These are phyloP conservation scores for Parauchenoglanis ngamensis DNA, from an alignment of 2,797 vertebrate species.

Conservation along the genomic window DNA sequence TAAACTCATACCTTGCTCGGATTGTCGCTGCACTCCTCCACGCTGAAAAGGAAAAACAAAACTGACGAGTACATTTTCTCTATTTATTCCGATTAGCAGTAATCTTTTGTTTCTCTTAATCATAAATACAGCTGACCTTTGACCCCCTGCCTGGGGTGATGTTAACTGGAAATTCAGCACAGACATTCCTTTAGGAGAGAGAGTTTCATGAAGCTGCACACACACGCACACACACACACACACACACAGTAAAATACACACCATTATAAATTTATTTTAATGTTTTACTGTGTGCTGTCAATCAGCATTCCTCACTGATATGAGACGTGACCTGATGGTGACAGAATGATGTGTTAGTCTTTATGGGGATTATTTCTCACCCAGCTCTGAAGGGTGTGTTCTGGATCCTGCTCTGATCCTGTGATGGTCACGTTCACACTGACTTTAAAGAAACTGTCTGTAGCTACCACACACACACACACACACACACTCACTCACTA, in stretches of 20 bases:
- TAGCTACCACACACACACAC: constrained; percentile 20
- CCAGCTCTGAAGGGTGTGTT: constrained; percentile 64
- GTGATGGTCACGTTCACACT: constrained; percentile 64
- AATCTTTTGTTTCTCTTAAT: background rate
- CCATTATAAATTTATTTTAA: background rate
- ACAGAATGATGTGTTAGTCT: background rate
- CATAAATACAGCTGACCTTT: constrained; percentile 55
- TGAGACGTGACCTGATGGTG: background rate
- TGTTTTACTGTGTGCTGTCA: too few relatives aligned
- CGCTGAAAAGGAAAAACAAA: constrained; percentile 11
- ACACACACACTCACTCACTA: background rate
- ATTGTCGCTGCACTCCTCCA: background rate
- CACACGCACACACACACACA: constrained; percentile 23
- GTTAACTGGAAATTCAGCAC: constrained; percentile 68
- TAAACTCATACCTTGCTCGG: background rate
- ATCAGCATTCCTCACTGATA: background rate
- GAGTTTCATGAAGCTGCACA: constrained; percentile 67
- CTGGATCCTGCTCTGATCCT: constrained; percentile 54
- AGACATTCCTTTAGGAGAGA: constrained; percentile 63
- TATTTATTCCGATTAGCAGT: too few relatives aligned
- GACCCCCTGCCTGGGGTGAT: constrained; percentile 5
- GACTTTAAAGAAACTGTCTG: constrained; percentile 72
- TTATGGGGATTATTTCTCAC: constrained; percentile 56
- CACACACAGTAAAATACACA: background rate
- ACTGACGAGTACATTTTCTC: background rate